Conservation (phyloP, 2,113 vertebrate genomes). For the Falcunculus frontatus region DNA sequence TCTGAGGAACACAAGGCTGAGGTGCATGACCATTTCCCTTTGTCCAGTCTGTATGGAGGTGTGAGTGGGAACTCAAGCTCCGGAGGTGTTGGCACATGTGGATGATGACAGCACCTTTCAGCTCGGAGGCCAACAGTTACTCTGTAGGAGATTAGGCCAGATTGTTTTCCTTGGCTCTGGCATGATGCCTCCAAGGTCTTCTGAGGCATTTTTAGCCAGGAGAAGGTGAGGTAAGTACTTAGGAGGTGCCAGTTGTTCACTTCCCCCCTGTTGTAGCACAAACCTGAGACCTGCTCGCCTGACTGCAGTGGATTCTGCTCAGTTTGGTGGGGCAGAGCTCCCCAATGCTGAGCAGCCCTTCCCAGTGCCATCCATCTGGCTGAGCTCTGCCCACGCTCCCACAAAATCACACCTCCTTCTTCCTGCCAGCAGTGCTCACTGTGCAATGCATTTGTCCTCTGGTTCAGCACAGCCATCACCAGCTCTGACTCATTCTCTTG, state of each 20-base stretch:
- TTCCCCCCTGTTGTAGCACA: not conserved
- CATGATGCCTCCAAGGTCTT: not conserved
- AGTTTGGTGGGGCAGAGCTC: not conserved
- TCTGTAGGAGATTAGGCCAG: not conserved
- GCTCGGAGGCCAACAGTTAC: not conserved
- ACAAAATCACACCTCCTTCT: not conserved
- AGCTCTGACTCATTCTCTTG: not conserved
- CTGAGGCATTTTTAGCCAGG: not conserved
- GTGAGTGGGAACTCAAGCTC: not conserved
- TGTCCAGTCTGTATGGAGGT: not conserved
- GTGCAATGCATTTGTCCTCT: not conserved
- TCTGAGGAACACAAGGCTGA: not conserved
- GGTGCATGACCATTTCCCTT: not conserved
- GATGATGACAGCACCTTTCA: not conserved
- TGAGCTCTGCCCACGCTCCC: not conserved
- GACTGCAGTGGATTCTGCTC: not conserved
- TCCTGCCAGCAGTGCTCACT: not conserved
- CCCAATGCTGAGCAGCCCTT: not conserved
- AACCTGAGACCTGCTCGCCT: not conserved
- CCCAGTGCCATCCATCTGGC: not conserved
- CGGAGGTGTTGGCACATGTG: not conserved
- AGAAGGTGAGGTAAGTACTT: not conserved
- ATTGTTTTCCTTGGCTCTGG: not conserved
- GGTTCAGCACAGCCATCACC: not conserved
- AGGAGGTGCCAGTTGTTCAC: not conserved